These are phyloP conservation scores for Phylloscopus trochilus DNA, from an alignment of 2,113 vertebrate species.

Conservation along the genomic window DNA sequence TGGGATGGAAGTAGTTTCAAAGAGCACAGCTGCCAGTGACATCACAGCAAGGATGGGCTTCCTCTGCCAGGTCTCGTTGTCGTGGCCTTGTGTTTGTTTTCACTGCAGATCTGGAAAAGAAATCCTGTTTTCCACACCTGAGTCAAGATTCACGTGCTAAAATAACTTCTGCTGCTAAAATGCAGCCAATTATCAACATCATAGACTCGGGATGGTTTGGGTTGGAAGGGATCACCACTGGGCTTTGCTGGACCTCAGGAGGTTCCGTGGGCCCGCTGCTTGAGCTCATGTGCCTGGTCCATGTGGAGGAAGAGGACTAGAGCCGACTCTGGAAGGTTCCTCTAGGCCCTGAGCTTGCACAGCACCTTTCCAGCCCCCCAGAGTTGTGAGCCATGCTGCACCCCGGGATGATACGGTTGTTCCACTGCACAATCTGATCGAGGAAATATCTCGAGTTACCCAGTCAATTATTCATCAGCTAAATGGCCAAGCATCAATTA, in stretches of 20 bases:
- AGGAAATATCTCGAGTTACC: conserved; percentile 85
- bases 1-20: background rate
- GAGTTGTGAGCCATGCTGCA: background rate
- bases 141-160: accelerated
- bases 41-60: accelerated
- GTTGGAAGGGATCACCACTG: background rate
- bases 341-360: background rate
- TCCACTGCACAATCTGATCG: conserved; percentile 86
- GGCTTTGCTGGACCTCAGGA: background rate
- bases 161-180: background rate
- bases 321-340: background rate
- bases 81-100: accelerated
- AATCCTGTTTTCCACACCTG: background rate
- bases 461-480: conserved; percentile 93
- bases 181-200: background rate
- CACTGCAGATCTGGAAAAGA: background rate
- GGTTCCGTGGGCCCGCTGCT: background rate
- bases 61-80: no score
- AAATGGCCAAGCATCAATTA: conserved; percentile 93
- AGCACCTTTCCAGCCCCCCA: conserved; percentile 47
- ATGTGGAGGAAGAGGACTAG: background rate
- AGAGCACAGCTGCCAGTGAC: background rate
- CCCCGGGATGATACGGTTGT: conserved; percentile 67
- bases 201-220: background rate
- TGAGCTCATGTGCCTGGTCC: background rate